Conservation (phyloP, 2,888 invertebrate species). For the Philereme vetulata region DNA sequence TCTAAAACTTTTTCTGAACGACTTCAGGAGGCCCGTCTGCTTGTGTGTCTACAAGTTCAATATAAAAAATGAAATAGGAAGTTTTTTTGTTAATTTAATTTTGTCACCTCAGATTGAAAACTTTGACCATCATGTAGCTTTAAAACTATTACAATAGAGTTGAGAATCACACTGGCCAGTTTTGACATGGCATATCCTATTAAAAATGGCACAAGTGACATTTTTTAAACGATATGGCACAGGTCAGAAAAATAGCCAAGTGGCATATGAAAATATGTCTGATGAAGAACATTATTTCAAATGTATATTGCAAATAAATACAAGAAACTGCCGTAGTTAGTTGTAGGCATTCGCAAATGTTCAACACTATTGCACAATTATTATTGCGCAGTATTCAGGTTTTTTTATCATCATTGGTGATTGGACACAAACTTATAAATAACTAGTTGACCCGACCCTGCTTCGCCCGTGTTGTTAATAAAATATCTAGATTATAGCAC, state of each 20-base stretch:
- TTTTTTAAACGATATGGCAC: constrained; percentile 42
- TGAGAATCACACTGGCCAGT: constrained; percentile 35
- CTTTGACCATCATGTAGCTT: constrained; percentile 74
- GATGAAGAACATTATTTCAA: constrained; percentile 40
- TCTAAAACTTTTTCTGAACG: too few relatives aligned
- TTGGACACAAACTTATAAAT: neutral
- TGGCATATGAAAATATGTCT: constrained; percentile 23
- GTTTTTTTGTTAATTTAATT: neutral
- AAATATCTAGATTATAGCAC: too few relatives aligned
- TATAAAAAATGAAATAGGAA: neutral
- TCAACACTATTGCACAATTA: constrained; percentile 51
- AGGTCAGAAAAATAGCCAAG: constrained; percentile 40
- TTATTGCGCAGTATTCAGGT: constrained; percentile 57
- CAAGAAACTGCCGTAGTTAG: neutral
- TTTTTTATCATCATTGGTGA: constrained; percentile 61
- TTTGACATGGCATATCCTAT: constrained; percentile 40
- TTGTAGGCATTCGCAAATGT: constrained; percentile 13
- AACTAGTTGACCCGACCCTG: too few relatives aligned
- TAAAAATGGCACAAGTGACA: constrained; percentile 2
- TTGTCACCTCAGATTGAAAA: constrained; percentile 76
- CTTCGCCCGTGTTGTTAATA: too few relatives aligned
- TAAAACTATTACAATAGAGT: constrained; percentile 53
- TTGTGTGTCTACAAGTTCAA: too few relatives aligned
- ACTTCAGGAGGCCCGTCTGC: too few relatives aligned
- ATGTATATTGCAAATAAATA: constrained; percentile 29